Evolutionary conservation across 2,113 vertebrate genomes (phyloP).

Genomic region (Pantherophis guttatus): DNA sequence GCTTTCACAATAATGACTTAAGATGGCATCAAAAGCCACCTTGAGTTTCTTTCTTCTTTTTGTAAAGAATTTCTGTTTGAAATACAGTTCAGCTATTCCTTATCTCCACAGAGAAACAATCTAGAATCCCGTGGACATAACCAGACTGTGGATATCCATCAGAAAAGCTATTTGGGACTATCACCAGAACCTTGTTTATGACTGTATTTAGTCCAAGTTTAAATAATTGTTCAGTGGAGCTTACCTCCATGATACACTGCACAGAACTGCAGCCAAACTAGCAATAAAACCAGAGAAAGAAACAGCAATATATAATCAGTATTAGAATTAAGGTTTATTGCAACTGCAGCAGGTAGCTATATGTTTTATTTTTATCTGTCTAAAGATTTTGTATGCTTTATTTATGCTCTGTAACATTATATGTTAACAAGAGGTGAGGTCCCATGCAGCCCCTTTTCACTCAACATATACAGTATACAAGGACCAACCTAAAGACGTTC

Average conservation of each 20-base stretch:
- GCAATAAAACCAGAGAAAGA: background rate
- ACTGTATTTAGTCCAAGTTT: background rate
- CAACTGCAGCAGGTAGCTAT: background rate
- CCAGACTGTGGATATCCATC: background rate
- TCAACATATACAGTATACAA: background rate
- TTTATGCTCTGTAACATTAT: background rate
- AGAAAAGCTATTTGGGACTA: background rate
- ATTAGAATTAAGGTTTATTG: background rate
- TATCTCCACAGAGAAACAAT: background rate
- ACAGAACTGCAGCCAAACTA: background rate
- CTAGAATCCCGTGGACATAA: background rate
- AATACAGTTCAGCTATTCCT: background rate
- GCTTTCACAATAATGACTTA: background rate
- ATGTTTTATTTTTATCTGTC: background rate
- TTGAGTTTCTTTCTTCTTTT: background rate
- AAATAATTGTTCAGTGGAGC: background rate
- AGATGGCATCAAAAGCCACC: background rate
- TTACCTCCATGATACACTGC: background rate
- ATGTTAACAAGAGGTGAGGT: background rate
- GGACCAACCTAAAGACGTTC: background rate
- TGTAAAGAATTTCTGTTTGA: background rate
- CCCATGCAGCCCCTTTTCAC: background rate
- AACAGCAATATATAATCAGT: background rate
- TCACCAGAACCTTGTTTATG: background rate
- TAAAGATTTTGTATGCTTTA: background rate